Evolutionary conservation across 2,797 vertebrate species (phyloP).

Genomic region (Danio albolineatus): DNA sequence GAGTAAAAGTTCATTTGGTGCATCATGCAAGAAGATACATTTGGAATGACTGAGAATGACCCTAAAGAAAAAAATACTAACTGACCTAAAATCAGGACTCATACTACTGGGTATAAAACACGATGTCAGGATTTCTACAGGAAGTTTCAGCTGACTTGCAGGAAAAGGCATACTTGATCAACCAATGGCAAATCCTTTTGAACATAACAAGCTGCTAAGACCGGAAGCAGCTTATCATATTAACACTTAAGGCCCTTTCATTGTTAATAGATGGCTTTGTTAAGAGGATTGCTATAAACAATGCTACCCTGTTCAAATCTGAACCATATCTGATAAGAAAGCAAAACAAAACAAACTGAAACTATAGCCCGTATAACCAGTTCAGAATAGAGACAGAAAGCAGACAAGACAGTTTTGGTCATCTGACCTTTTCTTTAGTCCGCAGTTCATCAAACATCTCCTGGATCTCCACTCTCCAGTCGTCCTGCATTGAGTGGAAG

Average conservation of each 20-base stretch:
- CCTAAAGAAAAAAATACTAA: neutral
- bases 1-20: neutral
- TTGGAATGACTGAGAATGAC: neutral
- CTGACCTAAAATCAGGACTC: neutral
- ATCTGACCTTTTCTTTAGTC: slow-evolving; percentile 93
- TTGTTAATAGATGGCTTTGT: slow-evolving; percentile 66
- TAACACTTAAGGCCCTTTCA: slow-evolving; percentile 65
- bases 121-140: slow-evolving; percentile 40
- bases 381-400: neutral
- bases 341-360: slow-evolving; percentile 3
- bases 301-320: slow-evolving; percentile 64
- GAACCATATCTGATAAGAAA: slow-evolving; percentile 25
- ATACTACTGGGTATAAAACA: neutral
- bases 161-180: slow-evolving; percentile 67
- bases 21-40: neutral
- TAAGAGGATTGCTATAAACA: slow-evolving; percentile 66
- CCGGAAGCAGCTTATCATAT: slow-evolving; percentile 76
- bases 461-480: slow-evolving; percentile 97
- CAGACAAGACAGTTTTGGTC: neutral
- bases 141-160: slow-evolving; percentile 60
- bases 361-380: neutral
- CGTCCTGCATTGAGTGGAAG: slow-evolving; percentile 98
- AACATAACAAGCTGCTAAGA: slow-evolving; percentile 63
- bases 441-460: slow-evolving; percentile 96
- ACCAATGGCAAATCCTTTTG: slow-evolving; percentile 69